Conservation (phyloP, 2,113 vertebrate genomes). For the Felis chaus region DNA sequence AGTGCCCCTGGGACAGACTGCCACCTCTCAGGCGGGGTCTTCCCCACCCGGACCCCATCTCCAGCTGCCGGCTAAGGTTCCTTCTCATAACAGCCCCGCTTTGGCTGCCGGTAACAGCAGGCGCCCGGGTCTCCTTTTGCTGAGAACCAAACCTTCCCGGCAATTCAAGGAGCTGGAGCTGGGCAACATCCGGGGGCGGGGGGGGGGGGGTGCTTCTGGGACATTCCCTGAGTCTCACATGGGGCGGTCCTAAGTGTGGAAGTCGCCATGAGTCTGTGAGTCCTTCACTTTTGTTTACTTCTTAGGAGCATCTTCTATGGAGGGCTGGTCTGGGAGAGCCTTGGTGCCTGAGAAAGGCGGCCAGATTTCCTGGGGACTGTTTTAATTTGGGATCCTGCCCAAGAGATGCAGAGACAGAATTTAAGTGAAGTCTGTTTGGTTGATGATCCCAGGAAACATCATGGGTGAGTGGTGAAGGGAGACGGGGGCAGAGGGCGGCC, state of each 20-base stretch:
- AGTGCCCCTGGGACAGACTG: neutral
- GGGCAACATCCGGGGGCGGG: neutral
- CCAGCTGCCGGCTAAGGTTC: neutral
- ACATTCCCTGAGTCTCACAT: neutral
- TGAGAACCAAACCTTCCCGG: neutral
- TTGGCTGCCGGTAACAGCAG: too few species aligned
- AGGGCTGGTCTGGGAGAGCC: neutral
- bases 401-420: neutral
- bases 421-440: neutral
- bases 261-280: neutral
- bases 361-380: neutral
- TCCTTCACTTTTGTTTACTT: slow-evolving; percentile 58
- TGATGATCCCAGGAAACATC: neutral
- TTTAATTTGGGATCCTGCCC: neutral
- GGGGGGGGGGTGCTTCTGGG: neutral
- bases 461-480: neutral
- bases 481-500: neutral
- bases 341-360: neutral
- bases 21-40: neutral
- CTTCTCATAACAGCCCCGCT: neutral
- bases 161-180: neutral
- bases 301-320: neutral
- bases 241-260: neutral
- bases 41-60: neutral
- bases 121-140: neutral